Evolutionary conservation across 2,888 invertebrate species (phyloP).

Genomic region (Drosophila percnosoma): DNA sequence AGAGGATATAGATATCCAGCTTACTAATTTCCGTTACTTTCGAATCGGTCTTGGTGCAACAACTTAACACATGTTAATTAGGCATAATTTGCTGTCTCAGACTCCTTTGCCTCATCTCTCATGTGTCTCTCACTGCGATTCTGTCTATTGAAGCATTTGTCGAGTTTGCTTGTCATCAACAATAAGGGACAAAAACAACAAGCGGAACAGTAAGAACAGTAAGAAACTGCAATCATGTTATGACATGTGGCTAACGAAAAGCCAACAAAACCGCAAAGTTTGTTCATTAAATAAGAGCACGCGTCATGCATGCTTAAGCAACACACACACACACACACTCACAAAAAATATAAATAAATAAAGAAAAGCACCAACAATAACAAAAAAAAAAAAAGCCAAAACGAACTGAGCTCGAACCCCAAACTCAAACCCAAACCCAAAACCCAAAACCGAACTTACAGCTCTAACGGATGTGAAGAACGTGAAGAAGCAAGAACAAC

Average conservation of each 20-base stretch:
- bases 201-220: neutral
- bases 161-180: conserved; percentile 11
- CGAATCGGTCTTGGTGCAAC: neutral
- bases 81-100: neutral
- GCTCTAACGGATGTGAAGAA: conserved; percentile 45
- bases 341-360: conserved; percentile 12
- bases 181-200: conserved; percentile 3
- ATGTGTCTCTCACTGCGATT: neutral
- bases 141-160: conserved; percentile 21
- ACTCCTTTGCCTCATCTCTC: neutral
- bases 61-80: neutral
- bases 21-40: neutral
- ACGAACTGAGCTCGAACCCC: conserved; percentile 40
- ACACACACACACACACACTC: conserved; percentile 22
- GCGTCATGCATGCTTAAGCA: conserved; percentile 73
- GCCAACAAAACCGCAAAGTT: conserved; percentile 63
- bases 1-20: neutral
- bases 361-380: neutral
- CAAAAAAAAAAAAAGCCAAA: conserved; percentile 20
- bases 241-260: conserved; percentile 60
- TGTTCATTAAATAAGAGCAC: conserved; percentile 69
- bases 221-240: conserved; percentile 50
- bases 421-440: conserved; percentile 19
- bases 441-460: conserved; percentile 11
- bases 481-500: neutral